These are phyloP conservation scores for Ormyrus labotus DNA, from an alignment of 2,888 invertebrate genomes.

Conservation along the genomic window DNA sequence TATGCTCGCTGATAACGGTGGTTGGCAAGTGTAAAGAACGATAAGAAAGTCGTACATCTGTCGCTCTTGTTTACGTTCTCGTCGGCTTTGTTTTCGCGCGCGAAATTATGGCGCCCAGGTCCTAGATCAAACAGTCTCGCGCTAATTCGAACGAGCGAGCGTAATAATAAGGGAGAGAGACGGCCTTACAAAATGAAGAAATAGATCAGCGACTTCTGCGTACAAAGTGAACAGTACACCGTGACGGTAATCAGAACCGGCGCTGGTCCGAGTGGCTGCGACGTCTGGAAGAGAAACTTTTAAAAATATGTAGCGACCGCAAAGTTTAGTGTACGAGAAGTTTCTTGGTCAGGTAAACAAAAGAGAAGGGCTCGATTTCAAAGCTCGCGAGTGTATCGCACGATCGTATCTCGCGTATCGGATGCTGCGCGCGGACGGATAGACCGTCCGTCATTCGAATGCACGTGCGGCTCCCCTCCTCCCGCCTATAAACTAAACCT, in stretches of 20 bases:
- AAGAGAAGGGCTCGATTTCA: constrained; percentile 20
- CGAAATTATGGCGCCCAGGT: background rate
- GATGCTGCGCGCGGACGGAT: background rate
- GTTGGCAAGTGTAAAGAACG: too few relatives aligned
- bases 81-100: background rate
- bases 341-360: background rate
- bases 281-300: background rate
- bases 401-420: background rate
- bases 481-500: background rate
- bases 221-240: constrained; percentile 6
- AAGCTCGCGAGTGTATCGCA: background rate
- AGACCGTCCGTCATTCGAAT: constrained; percentile 28
- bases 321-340: too few relatives aligned
- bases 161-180: background rate
- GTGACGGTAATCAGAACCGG: constrained; percentile 9
- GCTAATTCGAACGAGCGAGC: background rate
- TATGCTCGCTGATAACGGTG: too few relatives aligned
- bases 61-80: background rate
- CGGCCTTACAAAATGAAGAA: background rate
- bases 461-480: constrained; percentile 21
- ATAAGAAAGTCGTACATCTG: background rate
- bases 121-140: background rate
- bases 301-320: background rate
- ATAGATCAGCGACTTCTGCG: constrained; percentile 12
- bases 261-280: background rate